A percentile compares a stretch with the other conserved stretches of the same genome.
Evolutionary conservation across 2,888 invertebrate genomes (phyloP).

Genomic region (Caradrina clavipalpis): DNA sequence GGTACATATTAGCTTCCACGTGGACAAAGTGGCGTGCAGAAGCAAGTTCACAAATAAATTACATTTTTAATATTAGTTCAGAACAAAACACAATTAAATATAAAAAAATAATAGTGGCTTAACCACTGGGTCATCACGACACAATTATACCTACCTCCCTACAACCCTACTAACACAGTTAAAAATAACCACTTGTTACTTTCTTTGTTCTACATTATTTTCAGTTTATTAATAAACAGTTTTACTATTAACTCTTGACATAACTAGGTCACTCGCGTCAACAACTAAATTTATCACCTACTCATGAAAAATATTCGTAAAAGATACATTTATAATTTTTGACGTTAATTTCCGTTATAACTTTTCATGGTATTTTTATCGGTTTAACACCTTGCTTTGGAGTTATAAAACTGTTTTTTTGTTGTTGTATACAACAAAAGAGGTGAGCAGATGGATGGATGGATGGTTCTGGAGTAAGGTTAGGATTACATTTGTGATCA

Average conservation of each 20-base stretch:
- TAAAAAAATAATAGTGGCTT: too few relatives aligned
- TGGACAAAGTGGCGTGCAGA: too few relatives aligned
- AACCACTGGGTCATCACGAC: background rate
- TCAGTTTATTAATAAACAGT: conserved; percentile 39
- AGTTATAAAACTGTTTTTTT: conserved; percentile 3
- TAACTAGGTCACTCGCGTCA: conserved; percentile 50
- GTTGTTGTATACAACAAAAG: too few relatives aligned
- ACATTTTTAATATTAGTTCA: too few relatives aligned
- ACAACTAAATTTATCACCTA: conserved; percentile 37
- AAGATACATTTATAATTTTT: conserved; percentile 37
- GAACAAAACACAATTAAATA: background rate
- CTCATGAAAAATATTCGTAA: conserved; percentile 29
- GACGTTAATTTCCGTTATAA: conserved; percentile 36
- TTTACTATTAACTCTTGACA: conserved; percentile 26
- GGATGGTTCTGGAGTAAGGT: too few relatives aligned
- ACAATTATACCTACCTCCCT: background rate
- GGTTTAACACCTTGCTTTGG: conserved; percentile 10
- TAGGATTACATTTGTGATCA: too few relatives aligned
- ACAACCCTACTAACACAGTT: conserved; percentile 5
- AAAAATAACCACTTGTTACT: conserved; percentile 38
- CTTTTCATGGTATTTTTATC: conserved; percentile 28
- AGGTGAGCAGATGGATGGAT: too few relatives aligned
- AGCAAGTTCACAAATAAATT: too few relatives aligned
- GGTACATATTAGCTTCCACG: too few relatives aligned
- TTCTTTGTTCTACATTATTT: conserved; percentile 37